Evolutionary conservation across 2,113 vertebrate genomes (phyloP).

Genomic region (Rutilus rutilus): DNA sequence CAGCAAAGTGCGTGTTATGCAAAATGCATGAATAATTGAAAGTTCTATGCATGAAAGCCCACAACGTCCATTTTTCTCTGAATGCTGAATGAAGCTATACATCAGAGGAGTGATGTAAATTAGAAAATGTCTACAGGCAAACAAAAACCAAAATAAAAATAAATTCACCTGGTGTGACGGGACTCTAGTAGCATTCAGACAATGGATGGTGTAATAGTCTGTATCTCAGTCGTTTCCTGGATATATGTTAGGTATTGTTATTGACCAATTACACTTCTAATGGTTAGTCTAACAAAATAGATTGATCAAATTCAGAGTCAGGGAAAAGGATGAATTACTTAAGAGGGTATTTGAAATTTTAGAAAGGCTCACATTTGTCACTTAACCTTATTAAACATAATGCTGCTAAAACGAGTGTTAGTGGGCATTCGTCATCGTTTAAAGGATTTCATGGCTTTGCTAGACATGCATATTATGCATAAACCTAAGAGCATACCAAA

Average conservation of each 20-base stretch:
- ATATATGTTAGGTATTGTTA: background rate
- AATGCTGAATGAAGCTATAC: conserved; percentile 34
- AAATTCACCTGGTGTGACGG: background rate
- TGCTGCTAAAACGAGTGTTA: background rate
- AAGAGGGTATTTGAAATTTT: background rate
- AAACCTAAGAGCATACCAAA: too few relatives aligned
- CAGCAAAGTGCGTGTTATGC: conserved; percentile 55
- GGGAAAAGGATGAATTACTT: background rate
- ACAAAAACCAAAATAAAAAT: conserved; percentile 20
- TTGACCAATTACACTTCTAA: background rate
- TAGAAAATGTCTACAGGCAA: conserved; percentile 27
- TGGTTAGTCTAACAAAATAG: background rate
- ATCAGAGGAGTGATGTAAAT: conserved; percentile 38
- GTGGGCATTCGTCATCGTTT: too few relatives aligned
- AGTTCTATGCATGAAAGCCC: conserved; percentile 40
- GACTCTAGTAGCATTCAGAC: background rate
- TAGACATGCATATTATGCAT: too few relatives aligned
- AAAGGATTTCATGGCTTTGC: too few relatives aligned
- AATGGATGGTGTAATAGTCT: background rate
- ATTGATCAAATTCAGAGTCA: background rate
- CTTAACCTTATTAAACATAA: background rate
- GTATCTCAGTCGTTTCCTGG: background rate
- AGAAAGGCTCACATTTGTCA: background rate
- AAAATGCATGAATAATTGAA: conserved; percentile 56
- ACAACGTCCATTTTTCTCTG: conserved; percentile 32